A percentile compares a stretch with the other conserved stretches of the same genome.
Conservation (phyloP, 1,140 invertebrate species). For the Aphaenogaster floridana region DNA sequence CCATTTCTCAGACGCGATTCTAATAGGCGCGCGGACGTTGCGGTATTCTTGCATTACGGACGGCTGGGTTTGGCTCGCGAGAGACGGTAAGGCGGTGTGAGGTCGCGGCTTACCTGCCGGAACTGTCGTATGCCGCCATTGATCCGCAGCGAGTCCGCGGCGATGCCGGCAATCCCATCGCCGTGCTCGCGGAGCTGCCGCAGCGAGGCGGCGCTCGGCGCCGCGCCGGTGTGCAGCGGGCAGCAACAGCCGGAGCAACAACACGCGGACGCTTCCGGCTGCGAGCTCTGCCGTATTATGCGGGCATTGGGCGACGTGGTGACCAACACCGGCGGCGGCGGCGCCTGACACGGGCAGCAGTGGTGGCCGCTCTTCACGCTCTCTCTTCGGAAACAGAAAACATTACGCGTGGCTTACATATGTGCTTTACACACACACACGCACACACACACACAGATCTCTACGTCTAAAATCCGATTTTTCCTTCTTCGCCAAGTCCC, state of each 20-base stretch:
- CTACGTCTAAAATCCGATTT: not conserved
- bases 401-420: not conserved
- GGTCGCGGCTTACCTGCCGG: constrained; percentile 93
- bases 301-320: constrained; percentile 90
- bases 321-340: constrained; percentile 90
- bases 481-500: not conserved
- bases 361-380: constrained; percentile 86
- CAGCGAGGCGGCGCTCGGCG: constrained; percentile 91
- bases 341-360: constrained; percentile 89
- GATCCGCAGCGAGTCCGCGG: constrained; percentile 98
- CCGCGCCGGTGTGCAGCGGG: constrained; percentile 86
- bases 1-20: not conserved
- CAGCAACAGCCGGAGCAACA: constrained; percentile 89
- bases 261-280: constrained; percentile 93
- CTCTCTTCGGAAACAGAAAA: constrained; percentile 79
- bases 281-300: constrained; percentile 96
- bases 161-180: constrained; percentile 97
- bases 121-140: constrained; percentile 98
- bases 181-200: constrained; percentile 93
- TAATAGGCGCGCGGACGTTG: not conserved
- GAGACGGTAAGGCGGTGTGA: not conserved
- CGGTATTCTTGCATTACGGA: constrained; percentile 21
- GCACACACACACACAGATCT: not conserved
- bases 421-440: no score
- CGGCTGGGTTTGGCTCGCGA: not conserved